A percentile compares a stretch with the other conserved stretches of the same genome.
phyloP scores from a whole-genome alignment of 2,888 invertebrate species.

The Drosophila quinaria region DNA sequence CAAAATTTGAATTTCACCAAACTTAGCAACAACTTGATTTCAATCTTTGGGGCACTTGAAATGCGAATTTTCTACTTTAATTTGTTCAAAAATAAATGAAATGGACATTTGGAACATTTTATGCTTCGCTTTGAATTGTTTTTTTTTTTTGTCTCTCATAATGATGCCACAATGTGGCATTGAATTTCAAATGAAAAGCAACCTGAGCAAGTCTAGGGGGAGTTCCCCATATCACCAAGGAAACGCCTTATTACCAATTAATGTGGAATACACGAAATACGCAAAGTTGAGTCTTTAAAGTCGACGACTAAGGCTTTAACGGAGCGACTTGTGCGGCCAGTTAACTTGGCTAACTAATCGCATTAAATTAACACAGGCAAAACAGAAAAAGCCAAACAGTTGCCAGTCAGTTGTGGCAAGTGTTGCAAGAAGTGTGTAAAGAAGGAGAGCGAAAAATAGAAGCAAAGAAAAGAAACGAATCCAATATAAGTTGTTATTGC shows the following conservation, averaged over 20 bases:
- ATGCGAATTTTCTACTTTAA: background rate
- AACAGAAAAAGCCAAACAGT: constrained; percentile 56
- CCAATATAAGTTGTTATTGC: constrained; percentile 78
- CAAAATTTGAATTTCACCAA: background rate
- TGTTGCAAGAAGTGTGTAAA: constrained; percentile 41
- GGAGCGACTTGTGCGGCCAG: constrained; percentile 16
- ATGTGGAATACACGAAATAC: constrained; percentile 2
- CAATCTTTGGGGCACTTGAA: background rate
- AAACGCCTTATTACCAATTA: constrained; percentile 27
- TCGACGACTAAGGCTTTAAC: constrained; percentile 5
- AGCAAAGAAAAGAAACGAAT: constrained; percentile 39
- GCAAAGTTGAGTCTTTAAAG: constrained; percentile 2
- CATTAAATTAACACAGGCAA: constrained; percentile 68
- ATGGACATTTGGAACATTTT: constrained; percentile 15
- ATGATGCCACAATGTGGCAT: constrained; percentile 60
- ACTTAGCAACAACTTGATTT: background rate
- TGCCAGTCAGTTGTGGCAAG: constrained; percentile 34
- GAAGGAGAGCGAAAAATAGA: background rate
- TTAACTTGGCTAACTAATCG: constrained; percentile 68
- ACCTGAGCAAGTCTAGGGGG: background rate
- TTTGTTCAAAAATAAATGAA: constrained; percentile 26
- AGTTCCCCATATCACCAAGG: constrained; percentile 6
- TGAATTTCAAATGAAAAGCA: constrained; percentile 59
- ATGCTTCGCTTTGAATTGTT: constrained; percentile 1
- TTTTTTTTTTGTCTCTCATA: constrained; percentile 12